phyloP scores from a whole-genome alignment of 2,113 vertebrate genomes.

The Neotragus moschatus region DNA sequence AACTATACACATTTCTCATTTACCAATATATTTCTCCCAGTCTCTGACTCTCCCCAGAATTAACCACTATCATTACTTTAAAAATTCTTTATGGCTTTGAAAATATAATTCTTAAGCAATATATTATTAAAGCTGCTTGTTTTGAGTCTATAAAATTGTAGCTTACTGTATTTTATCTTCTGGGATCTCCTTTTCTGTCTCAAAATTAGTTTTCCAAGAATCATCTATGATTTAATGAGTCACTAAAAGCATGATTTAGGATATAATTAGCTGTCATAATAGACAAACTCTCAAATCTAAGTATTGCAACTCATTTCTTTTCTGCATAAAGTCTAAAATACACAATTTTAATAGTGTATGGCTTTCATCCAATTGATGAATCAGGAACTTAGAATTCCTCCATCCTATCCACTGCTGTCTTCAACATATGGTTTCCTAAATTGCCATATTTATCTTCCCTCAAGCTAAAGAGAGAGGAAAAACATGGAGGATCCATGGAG shows the following conservation, averaged over 20 bases:
- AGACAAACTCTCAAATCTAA: slow-evolving; percentile 26
- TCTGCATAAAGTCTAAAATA: background rate
- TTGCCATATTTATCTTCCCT: background rate
- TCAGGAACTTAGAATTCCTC: slow-evolving; percentile 20
- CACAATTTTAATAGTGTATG: background rate
- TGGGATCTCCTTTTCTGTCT: background rate
- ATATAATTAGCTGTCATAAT: slow-evolving; percentile 46
- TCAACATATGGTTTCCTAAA: background rate
- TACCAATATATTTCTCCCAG: background rate
- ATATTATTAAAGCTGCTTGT: slow-evolving; percentile 34
- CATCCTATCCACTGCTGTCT: background rate
- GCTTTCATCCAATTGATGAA: background rate
- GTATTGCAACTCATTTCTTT: slow-evolving; percentile 26
- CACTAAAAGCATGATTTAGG: slow-evolving; percentile 36
- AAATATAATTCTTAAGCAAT: slow-evolving; percentile 35
- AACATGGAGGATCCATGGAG: background rate
- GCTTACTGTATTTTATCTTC: slow-evolving; percentile 31
- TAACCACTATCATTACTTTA: background rate
- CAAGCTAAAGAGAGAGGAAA: background rate
- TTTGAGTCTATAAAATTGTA: slow-evolving; percentile 41
- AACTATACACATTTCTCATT: background rate
- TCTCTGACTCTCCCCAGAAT: background rate
- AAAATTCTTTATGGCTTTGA: slow-evolving; percentile 9
- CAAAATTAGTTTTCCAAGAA: slow-evolving; percentile 47
- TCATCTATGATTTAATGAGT: slow-evolving; percentile 42